These are phyloP conservation scores for Agrilus biguttatus DNA, from an alignment of 2,888 invertebrate species.

Conservation along the genomic window DNA sequence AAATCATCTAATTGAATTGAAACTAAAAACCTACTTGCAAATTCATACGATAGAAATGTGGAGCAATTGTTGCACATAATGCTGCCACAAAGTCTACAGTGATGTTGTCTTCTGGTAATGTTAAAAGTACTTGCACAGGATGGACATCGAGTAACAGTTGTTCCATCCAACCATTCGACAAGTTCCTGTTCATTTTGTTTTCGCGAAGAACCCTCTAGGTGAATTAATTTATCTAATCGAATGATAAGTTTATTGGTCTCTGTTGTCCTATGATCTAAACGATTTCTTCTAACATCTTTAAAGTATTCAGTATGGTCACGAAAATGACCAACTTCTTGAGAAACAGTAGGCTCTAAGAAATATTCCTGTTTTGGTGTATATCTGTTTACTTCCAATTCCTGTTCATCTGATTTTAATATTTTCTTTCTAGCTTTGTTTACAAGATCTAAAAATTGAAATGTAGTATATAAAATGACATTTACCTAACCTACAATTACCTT, in stretches of 20 bases:
- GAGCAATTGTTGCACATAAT: constrained; percentile 90
- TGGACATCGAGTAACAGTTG: constrained; percentile 78
- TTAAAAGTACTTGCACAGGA: constrained; percentile 83
- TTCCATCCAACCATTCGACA: constrained; percentile 90
- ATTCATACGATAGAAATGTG: constrained; percentile 60
- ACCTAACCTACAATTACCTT: constrained; percentile 36
- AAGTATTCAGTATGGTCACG: constrained; percentile 61
- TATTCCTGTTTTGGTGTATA: constrained; percentile 24
- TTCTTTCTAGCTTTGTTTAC: constrained; percentile 85
- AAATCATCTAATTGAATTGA: background rate
- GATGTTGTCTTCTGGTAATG: constrained; percentile 80
- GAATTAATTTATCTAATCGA: constrained; percentile 78
- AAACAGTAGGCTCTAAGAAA: constrained; percentile 30
- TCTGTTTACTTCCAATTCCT: constrained; percentile 44
- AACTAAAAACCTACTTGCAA: constrained; percentile 51
- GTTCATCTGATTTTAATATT: constrained; percentile 62
- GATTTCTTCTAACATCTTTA: constrained; percentile 45
- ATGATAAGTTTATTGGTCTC: constrained; percentile 94
- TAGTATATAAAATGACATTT: background rate
- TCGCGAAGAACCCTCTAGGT: constrained; percentile 53
- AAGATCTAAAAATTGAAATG: constrained; percentile 31
- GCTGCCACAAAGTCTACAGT: constrained; percentile 88
- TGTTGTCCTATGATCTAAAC: constrained; percentile 77
- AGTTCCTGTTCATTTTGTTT: constrained; percentile 60
- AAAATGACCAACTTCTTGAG: constrained; percentile 50